Base-by-base conservation (phyloP, 2,888 invertebrate genomes). In the Yponomeuta sedellus region DNA sequence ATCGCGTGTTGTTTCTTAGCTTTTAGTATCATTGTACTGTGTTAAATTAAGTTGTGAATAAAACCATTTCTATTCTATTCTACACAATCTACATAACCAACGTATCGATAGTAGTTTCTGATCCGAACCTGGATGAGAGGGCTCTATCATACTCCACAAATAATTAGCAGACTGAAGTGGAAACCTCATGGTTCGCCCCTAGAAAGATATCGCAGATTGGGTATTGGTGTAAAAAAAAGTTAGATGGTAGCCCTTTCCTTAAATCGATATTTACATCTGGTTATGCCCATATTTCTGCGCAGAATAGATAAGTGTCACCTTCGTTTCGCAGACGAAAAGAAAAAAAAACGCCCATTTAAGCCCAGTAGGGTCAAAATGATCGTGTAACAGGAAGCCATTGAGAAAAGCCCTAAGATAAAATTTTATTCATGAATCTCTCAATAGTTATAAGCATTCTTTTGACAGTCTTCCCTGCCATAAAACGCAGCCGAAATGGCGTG, bases 381-480 rank as follows among this genome's bases (percentile, higher is more conserved):
- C 44, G 16, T 16, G 44, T 16, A 52, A 52, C 16, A 16, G 44
- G 16, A 52, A 52, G 44, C 44, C 44, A 8, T 52, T 52, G 1
- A 12, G 16, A 52, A 16, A 52, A 52, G 34, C 34, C 34, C 5
- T 34, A 5, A 34, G 34, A 5, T 8, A 34, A 34, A 34, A 34
- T 75, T 75, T 79, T 79, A 78, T 78, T 77, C 77, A 79, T 77
- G 72, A 69, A 67, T 69, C 68, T 71, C 69, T 70, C 67, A 66
- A 67, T 72, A 71, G 71, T 78, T 79, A 80, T 79, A 80, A 77
- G 78, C 77, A 79, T 83, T 79, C 79, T 74, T 70, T 73, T 72
- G 73, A 75, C 78, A 78, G 79, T 79, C 76, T 74, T 73, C 72
- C 71, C 69, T 67, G 75, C 77, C 78, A 81, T 81, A 85, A 86